Evolutionary conservation across 2,888 invertebrate species (phyloP).

Genomic region (Alitta virens): DNA sequence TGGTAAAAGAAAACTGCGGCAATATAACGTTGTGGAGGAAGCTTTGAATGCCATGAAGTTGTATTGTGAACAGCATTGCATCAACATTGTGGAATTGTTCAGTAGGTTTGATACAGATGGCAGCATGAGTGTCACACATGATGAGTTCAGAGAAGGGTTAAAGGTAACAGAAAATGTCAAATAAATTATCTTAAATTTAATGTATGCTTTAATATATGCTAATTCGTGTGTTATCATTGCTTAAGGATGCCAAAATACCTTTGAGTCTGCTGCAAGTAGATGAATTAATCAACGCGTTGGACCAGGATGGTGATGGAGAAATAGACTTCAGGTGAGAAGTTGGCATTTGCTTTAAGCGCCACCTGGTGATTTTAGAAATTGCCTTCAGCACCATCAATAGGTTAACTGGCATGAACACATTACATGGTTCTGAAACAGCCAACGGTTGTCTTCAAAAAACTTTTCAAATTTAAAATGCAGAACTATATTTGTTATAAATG

Average conservation of each 20-base stretch:
- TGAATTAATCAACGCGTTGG: conserved; percentile 44
- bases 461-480: no score
- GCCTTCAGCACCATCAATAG: no score
- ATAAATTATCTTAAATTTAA: neutral
- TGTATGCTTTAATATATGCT: no score
- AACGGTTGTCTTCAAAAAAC: no score
- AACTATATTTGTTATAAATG: no score
- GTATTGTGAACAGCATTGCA: conserved; percentile 41
- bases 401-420: no score
- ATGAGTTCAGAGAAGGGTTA: conserved; percentile 47
- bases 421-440: no score
- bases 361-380: no score
- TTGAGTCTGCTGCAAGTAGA: conserved; percentile 47
- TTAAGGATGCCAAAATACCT: conserved; percentile 43
- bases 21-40: conserved; percentile 46
- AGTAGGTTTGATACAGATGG: conserved; percentile 50
- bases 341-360: no score
- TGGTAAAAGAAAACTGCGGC: conserved; percentile 42
- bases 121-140: conserved; percentile 47
- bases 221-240: neutral
- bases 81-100: conserved; percentile 50
- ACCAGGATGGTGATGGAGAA: conserved; percentile 52
- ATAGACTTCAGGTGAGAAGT: conserved; percentile 51
- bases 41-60: conserved; percentile 43
- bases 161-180: conserved; percentile 28